Percentiles rank a stretch among this genome's conserved stretches.
These are phyloP conservation scores for Kryphioiulus occultus DNA, from an alignment of 2,888 invertebrate species.

Conservation along the genomic window DNA sequence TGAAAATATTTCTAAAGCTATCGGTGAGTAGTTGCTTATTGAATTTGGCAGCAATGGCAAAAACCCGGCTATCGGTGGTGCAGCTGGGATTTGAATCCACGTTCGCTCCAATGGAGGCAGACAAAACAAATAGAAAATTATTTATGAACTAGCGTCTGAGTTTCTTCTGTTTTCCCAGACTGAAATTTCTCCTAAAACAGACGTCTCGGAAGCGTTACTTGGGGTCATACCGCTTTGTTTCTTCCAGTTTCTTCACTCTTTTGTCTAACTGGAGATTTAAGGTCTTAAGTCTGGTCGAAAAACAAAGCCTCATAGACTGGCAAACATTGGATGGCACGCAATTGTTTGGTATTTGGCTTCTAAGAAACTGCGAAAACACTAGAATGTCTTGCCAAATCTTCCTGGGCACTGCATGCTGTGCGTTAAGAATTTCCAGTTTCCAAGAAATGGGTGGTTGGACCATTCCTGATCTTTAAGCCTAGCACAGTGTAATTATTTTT, in stretches of 20 bases:
- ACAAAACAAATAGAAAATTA: conserved; percentile 40
- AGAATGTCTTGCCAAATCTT: background rate
- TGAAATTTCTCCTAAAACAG: conserved; percentile 35
- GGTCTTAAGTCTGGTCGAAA: conserved; percentile 18
- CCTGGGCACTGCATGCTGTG: background rate
- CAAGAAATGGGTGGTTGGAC: background rate
- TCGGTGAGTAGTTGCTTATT: conserved; percentile 34
- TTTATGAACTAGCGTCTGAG: conserved; percentile 39
- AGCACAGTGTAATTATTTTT: too few relatives aligned
- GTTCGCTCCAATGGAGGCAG: conserved; percentile 36
- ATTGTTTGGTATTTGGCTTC: background rate
- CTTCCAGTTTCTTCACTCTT: conserved; percentile 35
- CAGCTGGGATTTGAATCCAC: conserved; percentile 28
- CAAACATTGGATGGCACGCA: background rate
- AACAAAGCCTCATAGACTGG: background rate
- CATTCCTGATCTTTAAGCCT: background rate
- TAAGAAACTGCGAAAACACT: background rate
- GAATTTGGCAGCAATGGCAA: background rate
- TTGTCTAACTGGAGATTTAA: conserved; percentile 36
- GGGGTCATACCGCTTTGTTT: conserved; percentile 5
- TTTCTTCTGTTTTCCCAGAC: conserved; percentile 40
- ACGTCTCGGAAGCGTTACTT: conserved; percentile 24
- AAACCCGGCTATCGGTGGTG: conserved; percentile 1
- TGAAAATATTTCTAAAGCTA: conserved; percentile 1
- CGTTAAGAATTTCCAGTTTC: background rate